phyloP scores from a whole-genome alignment of 1,140 invertebrate species.

The Hycleus phaleratus region DNA sequence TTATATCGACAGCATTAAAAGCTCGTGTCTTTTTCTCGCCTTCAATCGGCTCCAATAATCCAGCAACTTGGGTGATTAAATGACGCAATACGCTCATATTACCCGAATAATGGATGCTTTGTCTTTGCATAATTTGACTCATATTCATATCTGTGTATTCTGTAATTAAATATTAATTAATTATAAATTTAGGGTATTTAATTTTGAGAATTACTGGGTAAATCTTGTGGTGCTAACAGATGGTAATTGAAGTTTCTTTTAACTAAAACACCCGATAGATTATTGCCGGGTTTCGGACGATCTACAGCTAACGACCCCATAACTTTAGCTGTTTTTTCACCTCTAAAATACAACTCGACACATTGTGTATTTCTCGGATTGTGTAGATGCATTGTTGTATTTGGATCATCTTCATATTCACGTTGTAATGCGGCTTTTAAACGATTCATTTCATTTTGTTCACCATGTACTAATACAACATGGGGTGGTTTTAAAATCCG shows the following conservation, averaged over 20 bases:
- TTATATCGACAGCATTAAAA: constrained; percentile 73
- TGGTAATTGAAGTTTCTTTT: constrained; percentile 99
- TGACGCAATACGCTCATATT: constrained; percentile 71
- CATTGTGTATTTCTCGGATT: constrained; percentile 94
- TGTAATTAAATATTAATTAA: constrained; percentile 38
- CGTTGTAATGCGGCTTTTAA: constrained; percentile 88
- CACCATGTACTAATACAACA: constrained; percentile 95
- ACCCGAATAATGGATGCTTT: constrained; percentile 81
- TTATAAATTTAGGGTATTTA: too few relatives aligned
- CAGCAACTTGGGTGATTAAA: constrained; percentile 62
- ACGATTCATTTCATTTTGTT: constrained; percentile 97
- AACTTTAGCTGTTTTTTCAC: constrained; percentile 97
- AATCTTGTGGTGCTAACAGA: constrained; percentile 81
- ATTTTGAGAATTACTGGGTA: constrained; percentile 60
- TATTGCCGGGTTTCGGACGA: constrained; percentile 66
- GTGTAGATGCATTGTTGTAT: constrained; percentile 84
- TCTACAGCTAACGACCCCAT: constrained; percentile 87
- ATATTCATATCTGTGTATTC: constrained; percentile 95
- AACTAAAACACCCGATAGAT: constrained; percentile 87
- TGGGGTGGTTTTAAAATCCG: constrained; percentile 89
- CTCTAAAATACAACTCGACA: constrained; percentile 89
- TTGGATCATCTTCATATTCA: constrained; percentile 88
- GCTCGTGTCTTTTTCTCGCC: constrained; percentile 63
- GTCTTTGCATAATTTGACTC: constrained; percentile 84
- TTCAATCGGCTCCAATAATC: constrained; percentile 67